Base-by-base conservation (phyloP, 2,797 vertebrate species). In the Thripadectes ignobilis region DNA sequence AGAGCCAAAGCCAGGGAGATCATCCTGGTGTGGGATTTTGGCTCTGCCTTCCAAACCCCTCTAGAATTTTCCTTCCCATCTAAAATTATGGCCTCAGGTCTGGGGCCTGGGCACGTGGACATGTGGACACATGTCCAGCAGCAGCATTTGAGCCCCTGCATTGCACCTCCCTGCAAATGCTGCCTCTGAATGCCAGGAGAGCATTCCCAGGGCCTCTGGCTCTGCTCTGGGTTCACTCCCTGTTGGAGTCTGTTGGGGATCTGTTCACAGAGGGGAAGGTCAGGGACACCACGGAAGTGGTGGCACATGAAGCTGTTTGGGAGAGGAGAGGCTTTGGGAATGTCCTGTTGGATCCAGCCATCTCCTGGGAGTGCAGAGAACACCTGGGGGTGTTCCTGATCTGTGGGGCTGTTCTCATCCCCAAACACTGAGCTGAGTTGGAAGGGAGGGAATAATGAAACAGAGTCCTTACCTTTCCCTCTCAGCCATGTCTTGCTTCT, bases 401-500 rank as follows among this genome's bases (percentile, higher is more conserved):
- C 54, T 23, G 0, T 7, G 41, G 73, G 65, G 26, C 2, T 36
- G 41, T 24, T 46, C 68, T 32, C 52, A 27, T 11, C 13, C 29
- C 51, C 57, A 48, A 6, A 30, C 22, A 7, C 6, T 15, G 38
- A 45, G 30, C 11, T 32, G 7, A 52, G 65, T 46, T 38, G 10
- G 29, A 19, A 49, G 45, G 6, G 26, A 51, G 66, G 48, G 73
- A 43, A 17, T 17, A 88, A 45, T 20, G 10, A 19, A 30, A 21
- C 14, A 6, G 30, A n/a, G 19, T 13, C 10, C 11, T 91, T 48
- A 97, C 97, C 96, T 97, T 79, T 97, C 96, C 82, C 78, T 94
- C 89, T 97, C 97, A 71, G 94, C 66, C 91, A 82, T 24, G 41
- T 96, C 95, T 55, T 96, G 94, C 30, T 97, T 97, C 82, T 96